Percentiles rank a stretch among this genome's conserved stretches.
Evolutionary conservation across 1,140 invertebrate genomes (phyloP).

Genomic region (Drosophila sulfurigaster): DNA sequence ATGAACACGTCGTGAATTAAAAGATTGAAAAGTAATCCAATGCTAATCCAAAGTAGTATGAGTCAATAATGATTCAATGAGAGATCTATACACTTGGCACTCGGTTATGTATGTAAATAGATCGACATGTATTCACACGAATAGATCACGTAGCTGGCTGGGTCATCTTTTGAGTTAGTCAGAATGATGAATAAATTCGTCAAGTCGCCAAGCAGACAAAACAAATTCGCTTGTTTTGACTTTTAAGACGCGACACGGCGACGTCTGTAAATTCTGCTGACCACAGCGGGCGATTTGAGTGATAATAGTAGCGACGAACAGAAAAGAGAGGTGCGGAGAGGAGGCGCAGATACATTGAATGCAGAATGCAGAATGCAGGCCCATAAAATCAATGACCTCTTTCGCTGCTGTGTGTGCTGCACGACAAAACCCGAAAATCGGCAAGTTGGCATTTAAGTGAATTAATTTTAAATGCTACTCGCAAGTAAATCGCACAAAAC

Average conservation of each 20-base stretch:
- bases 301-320: no score
- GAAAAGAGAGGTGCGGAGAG: not conserved
- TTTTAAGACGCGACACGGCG: constrained; percentile 26
- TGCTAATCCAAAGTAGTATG: not conserved
- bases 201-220: constrained; percentile 32
- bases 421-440: constrained; percentile 37
- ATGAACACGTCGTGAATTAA: not conserved
- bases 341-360: no score
- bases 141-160: constrained; percentile 10
- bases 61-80: not conserved
- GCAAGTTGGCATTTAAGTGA: constrained; percentile 68
- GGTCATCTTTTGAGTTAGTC: constrained; percentile 20
- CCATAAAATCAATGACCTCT: constrained; percentile 68
- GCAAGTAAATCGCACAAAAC: constrained; percentile 17
- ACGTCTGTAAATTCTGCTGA: constrained; percentile 28
- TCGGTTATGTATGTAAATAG: not conserved
- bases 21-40: not conserved
- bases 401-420: constrained; percentile 45
- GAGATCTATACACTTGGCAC: not conserved
- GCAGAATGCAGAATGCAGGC: constrained; percentile 22
- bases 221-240: constrained; percentile 41
- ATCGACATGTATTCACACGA: not conserved
- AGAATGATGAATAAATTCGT: constrained; percentile 14
- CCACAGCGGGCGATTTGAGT: not conserved
- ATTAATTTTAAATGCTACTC: constrained; percentile 58